Evolutionary conservation across 2,797 vertebrate species (phyloP).

Genomic region (Gallirallus australis): DNA sequence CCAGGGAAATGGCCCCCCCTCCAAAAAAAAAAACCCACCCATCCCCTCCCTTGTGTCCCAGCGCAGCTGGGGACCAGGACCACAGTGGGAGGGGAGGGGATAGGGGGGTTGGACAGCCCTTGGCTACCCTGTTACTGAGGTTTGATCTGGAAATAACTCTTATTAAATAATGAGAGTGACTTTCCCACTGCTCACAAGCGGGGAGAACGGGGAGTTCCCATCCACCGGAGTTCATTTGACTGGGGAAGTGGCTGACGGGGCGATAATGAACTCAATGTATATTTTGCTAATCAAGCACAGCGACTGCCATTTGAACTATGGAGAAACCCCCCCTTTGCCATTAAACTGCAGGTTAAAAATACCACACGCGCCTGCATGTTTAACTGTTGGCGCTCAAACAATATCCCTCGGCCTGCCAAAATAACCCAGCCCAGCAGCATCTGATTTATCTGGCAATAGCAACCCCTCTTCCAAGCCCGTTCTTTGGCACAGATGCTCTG

Average conservation of each 20-base stretch:
- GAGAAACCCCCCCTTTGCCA: neutral
- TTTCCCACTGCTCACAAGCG: neutral
- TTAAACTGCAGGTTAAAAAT: constrained; percentile 8
- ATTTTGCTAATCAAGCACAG: neutral
- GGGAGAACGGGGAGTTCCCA: neutral
- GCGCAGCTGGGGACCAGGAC: neutral
- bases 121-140: neutral
- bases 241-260: neutral
- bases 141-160: neutral
- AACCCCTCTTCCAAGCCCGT: neutral
- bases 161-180: neutral
- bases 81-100: neutral
- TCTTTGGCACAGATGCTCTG: neutral
- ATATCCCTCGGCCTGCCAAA: neutral
- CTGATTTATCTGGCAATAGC: neutral
- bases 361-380: neutral
- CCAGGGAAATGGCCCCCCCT: neutral
- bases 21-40: neutral
- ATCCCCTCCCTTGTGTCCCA: fast-evolving
- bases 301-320: neutral
- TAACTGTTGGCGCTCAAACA: neutral
- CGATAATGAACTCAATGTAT: neutral
- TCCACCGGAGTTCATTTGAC: neutral
- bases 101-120: neutral
- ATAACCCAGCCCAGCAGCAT: constrained; percentile 6